Base-by-base conservation (phyloP, 2,797 vertebrate species). In the Gallirallus australis region DNA sequence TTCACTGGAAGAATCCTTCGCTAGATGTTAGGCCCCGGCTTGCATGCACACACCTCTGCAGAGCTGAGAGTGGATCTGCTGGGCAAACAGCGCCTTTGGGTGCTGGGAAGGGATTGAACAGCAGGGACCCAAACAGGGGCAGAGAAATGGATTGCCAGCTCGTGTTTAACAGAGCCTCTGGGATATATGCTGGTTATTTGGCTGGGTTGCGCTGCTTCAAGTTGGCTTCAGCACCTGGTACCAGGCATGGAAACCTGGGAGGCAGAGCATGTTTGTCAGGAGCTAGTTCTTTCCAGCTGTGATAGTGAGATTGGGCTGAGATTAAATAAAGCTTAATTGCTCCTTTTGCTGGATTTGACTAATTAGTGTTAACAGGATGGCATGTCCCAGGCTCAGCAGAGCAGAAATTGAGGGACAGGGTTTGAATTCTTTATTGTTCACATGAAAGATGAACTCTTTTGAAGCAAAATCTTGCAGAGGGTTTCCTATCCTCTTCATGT, bases 31-130 rank as follows among this genome's bases (percentile, higher is more conserved):
- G 83, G n/a, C 31, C 23, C 35, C 20, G 37, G 40, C 30, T n/a
- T 7, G 12, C 1, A 0, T 5, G 3, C 57, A 12, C 40, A 20
- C 6, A 3, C 7, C 12, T 68, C 59, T 0, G 0, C 50, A 53
- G 40, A 42, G 11, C 70, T 27, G 57, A 35, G n/a, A 68, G 30
- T 11, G 70, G 23, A 45, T 16, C 59, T 71, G 45, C 23, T 7
- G 11, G 37, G 30, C 71, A 90, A 82, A 91, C 75, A 92, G 54
- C 17, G 6, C 61, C 18, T 35, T 54, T 0, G 13, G 64, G 27
- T 7, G 5, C 1, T 5, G 27, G 61, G 66, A 42, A 64, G 45
- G 63, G 21, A 57, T 11, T 6, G 40, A 86, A 57, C 79, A 92
- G 35, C 86, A 39, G 64, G 3, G 25, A 42, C 69, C 0, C 2